These are phyloP conservation scores for Odobenus rosmarus DNA, from an alignment of 2,113 vertebrate genomes.

Conservation along the genomic window DNA sequence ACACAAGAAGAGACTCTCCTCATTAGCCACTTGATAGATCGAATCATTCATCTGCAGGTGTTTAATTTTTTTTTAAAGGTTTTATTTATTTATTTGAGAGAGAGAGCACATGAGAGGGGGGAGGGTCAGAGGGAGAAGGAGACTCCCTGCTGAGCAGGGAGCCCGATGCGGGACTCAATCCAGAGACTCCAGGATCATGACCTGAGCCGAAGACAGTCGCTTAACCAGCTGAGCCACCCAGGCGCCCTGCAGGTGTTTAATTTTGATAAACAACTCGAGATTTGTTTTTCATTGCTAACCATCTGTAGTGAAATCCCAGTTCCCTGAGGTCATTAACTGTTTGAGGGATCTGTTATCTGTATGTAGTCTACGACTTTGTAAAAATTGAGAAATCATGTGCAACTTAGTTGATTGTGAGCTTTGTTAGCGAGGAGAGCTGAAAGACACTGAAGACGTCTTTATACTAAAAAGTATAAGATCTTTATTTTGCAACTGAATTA, in stretches of 20 bases:
- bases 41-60: slow-evolving; percentile 52
- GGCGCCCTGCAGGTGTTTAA: slow-evolving; percentile 48
- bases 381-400: slow-evolving; percentile 19
- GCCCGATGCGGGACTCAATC: too few relatives aligned
- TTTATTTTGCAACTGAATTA: not conserved
- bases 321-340: slow-evolving; percentile 58
- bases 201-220: too few relatives aligned
- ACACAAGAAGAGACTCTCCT: slow-evolving; percentile 15
- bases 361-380: slow-evolving; percentile 27
- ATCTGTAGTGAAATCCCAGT: slow-evolving; percentile 54
- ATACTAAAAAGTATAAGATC: not conserved
- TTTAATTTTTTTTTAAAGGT: slow-evolving; percentile 49
- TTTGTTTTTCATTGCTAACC: slow-evolving; percentile 51
- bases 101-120: too few relatives aligned
- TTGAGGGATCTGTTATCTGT: slow-evolving; percentile 30
- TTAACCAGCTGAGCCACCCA: too few relatives aligned
- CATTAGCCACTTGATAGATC: slow-evolving; percentile 53
- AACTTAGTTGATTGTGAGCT: not conserved
- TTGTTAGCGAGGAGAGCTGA: not conserved
- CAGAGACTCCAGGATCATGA: too few relatives aligned
- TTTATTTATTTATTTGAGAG: too few relatives aligned
- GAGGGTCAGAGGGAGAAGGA: too few relatives aligned
- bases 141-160: too few relatives aligned
- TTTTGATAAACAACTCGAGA: slow-evolving; percentile 61
- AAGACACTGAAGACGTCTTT: not conserved